Evolutionary conservation across 2,888 invertebrate species (phyloP), one percentile per base, ranked within the genome.

Genomic region (Callimorpha dominula): DNA sequence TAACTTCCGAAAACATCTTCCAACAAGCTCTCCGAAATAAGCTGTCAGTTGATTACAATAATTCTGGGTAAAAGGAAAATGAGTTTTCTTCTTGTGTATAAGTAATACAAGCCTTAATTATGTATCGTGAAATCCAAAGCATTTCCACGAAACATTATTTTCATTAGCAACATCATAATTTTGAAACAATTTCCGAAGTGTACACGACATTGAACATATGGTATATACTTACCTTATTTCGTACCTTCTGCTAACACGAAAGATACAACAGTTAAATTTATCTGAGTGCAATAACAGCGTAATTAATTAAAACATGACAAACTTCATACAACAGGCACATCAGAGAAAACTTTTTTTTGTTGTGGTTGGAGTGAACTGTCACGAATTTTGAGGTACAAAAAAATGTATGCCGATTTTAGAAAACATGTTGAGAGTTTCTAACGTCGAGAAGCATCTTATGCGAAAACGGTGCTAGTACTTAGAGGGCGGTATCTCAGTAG

Each of bases 101-200:
- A 40, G 15, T 66, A 52, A 66, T 43, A 40, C 11, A 66, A 66
- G 7, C 20, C 52, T 40, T 66, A 50, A 66, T 66, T 66, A 66
- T 65, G 65, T 65, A 65, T 20, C 9, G 20, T 65, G n/a, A 65
- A 65, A 65, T 46, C 49, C 65, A 49, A 20, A 50, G 65, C n/a
- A 43, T 68, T 68, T 57, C 12, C 50, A 50, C 40, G n/a, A 70
- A 50, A 50, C 69, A 70, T 70, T 64, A 70, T 70, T 42, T 57
- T 57, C 46, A 57, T 57, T 54, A 70, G 52, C 17, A 62, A 70
- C 43, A 43, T 52, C 54, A 63, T 52, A 63, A 64, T 40, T 63
- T 63, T 17, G 52, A 42, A 63, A 52, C 14, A 70, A 70, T 64
- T 64, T 64, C 63, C 52, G n/a, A 64, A 70, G 20, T 43, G 17